A percentile compares a stretch with the other conserved stretches of the same genome.
Evolutionary conservation across 2,113 vertebrate genomes (phyloP).

Genomic region (Engystomops pustulosus): DNA sequence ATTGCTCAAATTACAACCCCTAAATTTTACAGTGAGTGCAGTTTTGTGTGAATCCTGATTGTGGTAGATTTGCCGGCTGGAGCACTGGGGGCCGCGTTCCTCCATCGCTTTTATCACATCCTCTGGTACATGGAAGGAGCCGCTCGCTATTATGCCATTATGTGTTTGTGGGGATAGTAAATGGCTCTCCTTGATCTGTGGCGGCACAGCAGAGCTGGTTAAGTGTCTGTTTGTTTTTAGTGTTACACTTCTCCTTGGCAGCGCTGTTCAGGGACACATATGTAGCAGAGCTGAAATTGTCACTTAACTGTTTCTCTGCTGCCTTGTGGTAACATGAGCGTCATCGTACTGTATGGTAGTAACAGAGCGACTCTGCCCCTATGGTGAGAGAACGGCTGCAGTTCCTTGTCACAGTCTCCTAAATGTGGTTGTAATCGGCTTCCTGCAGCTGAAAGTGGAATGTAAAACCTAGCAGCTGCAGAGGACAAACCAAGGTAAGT

Average conservation of each 20-base stretch:
- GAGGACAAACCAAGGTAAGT: too few relatives aligned
- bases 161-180: neutral
- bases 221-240: neutral
- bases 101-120: neutral
- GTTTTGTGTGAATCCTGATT: too few relatives aligned
- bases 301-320: neutral
- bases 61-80: neutral
- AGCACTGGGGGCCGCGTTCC: neutral
- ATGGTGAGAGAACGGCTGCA: too few relatives aligned
- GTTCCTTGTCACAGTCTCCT: too few relatives aligned
- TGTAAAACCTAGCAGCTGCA: too few relatives aligned
- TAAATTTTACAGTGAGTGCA: too few relatives aligned
- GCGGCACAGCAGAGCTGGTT: neutral
- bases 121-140: neutral
- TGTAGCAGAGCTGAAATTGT: conserved; percentile 2
- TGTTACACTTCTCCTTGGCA: neutral
- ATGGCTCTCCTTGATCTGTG: neutral
- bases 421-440: too few relatives aligned
- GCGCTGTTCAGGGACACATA: neutral
- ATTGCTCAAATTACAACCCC: too few relatives aligned
- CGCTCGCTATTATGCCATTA: conserved; percentile 7
- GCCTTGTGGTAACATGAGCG: neutral
- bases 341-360: too few relatives aligned
- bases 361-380: too few relatives aligned
- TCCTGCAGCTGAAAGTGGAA: too few relatives aligned